Evolutionary conservation across 2,888 invertebrate species (phyloP), one percentile per base, ranked within the genome.

Genomic region (Tachina lurida): DNA sequence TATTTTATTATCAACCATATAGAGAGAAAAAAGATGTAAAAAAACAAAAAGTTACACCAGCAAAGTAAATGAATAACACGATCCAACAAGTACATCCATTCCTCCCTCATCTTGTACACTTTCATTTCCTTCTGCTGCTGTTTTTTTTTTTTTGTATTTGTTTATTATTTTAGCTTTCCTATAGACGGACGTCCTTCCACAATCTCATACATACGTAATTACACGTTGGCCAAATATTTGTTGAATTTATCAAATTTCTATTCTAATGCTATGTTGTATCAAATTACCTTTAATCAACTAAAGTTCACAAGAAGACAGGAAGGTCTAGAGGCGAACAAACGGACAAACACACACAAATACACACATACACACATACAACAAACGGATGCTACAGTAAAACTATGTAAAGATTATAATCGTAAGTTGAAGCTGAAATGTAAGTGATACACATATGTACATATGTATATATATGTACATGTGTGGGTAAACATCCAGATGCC

Each of bases 211-310:
- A 73, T 19, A 71, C 70, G 62, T 76, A 82, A 79, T 86, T 75
- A 79, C 82, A 82, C 82, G 85, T 85, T 85, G 78, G 74, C 81
- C 81, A 85, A 82, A 85, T 85, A 85, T 85, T 85, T 85, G 78
- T 47, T 70, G 17, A 85, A 82, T 78, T 74, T 82, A 85, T 75
- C 52, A 78, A 82, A 74, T 78, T 74, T 54, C 81, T 54, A 68
- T 71, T 79, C 79, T 71, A 79, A 63, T 79, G 54, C 19, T 10
- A n/a, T 49, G 15, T 73, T 73, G 63, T 82, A 78, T 85, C 82
- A 74, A 78, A 85, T 82, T 85, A 75, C 78, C 52, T 82, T 70
- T 75, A 82, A 85, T 85, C 85, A 85, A 78, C 60, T 41, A 65
- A 67, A 68, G 43, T 70, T 56, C 17, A 76, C 63, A 70, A 54